Evolutionary conservation across 2,888 invertebrate species (phyloP).

Genomic region (Idaea biselata): DNA sequence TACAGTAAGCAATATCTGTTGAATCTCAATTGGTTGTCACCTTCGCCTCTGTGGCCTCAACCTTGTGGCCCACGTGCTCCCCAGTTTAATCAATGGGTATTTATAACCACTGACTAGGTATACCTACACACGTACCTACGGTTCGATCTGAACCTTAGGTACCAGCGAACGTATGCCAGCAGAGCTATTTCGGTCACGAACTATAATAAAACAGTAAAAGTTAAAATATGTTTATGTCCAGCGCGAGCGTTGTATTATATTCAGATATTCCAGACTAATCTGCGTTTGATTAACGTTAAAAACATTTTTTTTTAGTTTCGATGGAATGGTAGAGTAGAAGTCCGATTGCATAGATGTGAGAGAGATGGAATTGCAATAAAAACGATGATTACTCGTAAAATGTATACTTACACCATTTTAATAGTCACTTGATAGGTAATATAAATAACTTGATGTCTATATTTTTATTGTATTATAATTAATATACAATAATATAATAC

Average conservation of each 20-base stretch:
- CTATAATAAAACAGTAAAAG: neutral
- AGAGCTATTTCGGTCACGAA: neutral
- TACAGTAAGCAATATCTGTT: slow-evolving; percentile 39
- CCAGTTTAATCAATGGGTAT: slow-evolving; percentile 33
- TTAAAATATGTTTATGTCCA: neutral
- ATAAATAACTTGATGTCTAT: too few species aligned
- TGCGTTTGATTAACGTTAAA: neutral
- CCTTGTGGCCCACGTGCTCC: slow-evolving; percentile 57
- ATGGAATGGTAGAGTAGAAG: neutral
- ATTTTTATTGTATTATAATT: too few species aligned
- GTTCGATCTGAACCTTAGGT: slow-evolving; percentile 4
- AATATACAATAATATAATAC: too few species aligned
- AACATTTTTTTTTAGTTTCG: neutral
- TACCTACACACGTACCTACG: slow-evolving; percentile 3
- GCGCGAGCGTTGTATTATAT: neutral
- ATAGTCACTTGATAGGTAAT: too few species aligned
- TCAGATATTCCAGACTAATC: neutral
- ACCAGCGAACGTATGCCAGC: neutral
- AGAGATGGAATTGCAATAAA: too few species aligned
- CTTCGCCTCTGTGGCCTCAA: slow-evolving; percentile 42
- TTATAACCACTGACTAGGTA: slow-evolving; percentile 20
- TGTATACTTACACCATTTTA: too few species aligned
- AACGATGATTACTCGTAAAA: too few species aligned
- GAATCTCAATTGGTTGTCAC: slow-evolving; percentile 50
- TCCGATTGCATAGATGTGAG: too few species aligned